Evolutionary conservation across 2,113 vertebrate genomes (phyloP).

Genomic region (Lonchura striata): DNA sequence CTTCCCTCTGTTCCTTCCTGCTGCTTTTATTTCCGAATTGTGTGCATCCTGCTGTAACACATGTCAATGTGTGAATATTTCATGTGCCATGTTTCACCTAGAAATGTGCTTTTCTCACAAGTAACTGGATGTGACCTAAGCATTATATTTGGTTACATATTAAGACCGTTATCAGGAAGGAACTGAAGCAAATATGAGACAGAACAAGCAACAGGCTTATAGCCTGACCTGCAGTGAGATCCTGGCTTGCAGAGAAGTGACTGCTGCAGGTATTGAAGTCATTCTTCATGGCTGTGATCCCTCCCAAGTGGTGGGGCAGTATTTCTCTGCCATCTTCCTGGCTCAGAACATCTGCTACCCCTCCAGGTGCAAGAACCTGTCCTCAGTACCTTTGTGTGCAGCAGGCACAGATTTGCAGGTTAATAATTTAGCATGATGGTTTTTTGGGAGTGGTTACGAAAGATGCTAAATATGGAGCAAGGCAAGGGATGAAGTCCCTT

Average conservation of each 20-base stretch:
- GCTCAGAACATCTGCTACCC: neutral
- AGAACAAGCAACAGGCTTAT: neutral
- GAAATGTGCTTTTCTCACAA: neutral
- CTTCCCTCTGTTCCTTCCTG: conserved; percentile 54
- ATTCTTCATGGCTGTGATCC: neutral
- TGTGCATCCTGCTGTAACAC: neutral
- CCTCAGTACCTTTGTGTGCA: neutral
- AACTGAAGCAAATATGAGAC: neutral
- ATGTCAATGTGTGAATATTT: neutral
- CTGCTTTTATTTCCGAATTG: conserved; percentile 4
- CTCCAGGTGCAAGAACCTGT: neutral
- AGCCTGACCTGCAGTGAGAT: neutral
- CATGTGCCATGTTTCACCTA: neutral
- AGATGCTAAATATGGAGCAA: neutral
- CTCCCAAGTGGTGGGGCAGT: neutral
- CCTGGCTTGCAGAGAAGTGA: neutral
- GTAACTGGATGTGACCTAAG: conserved; percentile 25
- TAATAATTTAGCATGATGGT: neutral
- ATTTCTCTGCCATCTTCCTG: neutral
- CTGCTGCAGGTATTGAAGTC: neutral
- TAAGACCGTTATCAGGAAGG: neutral
- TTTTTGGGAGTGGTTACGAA: neutral
- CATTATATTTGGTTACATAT: neutral
- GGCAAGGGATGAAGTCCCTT: rapidly evolving
- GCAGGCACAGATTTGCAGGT: neutral